These are phyloP conservation scores for Alca torda DNA, from an alignment of 2,797 vertebrate genomes.

Conservation along the genomic window DNA sequence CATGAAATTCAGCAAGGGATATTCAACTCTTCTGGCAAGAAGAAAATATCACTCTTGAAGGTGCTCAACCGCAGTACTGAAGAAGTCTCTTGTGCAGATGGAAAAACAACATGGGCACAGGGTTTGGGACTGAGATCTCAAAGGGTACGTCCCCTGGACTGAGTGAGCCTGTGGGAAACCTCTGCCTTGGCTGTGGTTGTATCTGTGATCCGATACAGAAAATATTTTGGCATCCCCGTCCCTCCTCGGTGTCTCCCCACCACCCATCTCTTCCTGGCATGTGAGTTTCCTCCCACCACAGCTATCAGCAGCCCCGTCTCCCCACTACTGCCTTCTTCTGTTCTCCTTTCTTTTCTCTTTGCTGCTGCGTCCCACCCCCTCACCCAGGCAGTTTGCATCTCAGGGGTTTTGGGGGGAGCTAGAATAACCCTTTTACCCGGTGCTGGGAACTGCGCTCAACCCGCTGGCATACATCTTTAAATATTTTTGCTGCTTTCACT, in stretches of 20 bases:
- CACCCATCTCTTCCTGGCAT: neutral
- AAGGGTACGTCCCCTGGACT: accelerated
- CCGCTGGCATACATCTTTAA: neutral
- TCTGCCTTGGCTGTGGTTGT: neutral
- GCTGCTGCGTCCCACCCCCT: neutral
- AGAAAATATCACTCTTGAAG: neutral
- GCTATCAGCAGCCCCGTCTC: neutral
- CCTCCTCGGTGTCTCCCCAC: neutral
- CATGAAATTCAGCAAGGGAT: neutral
- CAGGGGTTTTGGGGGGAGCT: neutral
- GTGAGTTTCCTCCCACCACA: neutral
- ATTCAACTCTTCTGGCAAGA: neutral
- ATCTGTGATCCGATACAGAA: neutral
- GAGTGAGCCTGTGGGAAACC: neutral
- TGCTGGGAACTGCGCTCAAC: neutral
- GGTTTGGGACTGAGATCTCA: neutral
- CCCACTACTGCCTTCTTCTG: neutral
- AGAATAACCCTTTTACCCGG: neutral
- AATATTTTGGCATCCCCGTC: neutral
- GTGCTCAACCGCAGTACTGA: neutral
- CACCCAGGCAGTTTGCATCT: neutral
- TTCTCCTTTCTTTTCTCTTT: neutral
- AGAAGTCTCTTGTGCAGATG: neutral
- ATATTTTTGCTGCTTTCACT: neutral
- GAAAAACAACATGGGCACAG: neutral